These are phyloP conservation scores for Myrmecophaga tridactyla DNA, from an alignment of 2,113 vertebrate species.

Conservation along the genomic window DNA sequence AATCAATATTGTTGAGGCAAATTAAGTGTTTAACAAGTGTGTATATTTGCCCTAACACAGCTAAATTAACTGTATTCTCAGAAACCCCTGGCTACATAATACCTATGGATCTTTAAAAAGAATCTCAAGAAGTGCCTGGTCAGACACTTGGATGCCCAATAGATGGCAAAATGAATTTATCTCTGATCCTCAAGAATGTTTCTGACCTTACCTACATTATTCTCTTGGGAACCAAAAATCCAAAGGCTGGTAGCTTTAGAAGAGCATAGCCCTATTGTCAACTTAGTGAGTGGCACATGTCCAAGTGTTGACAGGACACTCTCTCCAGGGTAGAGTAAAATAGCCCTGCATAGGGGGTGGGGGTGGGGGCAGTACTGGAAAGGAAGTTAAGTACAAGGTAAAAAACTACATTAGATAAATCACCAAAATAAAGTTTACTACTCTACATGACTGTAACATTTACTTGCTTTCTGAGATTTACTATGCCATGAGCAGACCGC, in stretches of 20 bases:
- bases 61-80: slow-evolving; percentile 83
- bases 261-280: neutral
- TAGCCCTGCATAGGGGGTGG: neutral
- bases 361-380: neutral
- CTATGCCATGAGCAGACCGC: neutral
- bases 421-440: slow-evolving; percentile 4
- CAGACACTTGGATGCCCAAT: neutral
- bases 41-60: slow-evolving; percentile 81
- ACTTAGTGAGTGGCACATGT: neutral
- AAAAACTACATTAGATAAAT: neutral
- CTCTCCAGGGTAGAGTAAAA: neutral
- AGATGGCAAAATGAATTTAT: slow-evolving; percentile 23
- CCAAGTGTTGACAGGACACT: neutral
- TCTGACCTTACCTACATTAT: slow-evolving; percentile 17
- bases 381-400: neutral
- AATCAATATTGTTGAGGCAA: slow-evolving; percentile 88
- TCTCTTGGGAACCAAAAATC: slow-evolving; percentile 52
- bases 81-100: slow-evolving; percentile 50
- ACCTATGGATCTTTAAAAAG: slow-evolving; percentile 52
- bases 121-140: neutral
- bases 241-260: neutral
- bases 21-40: slow-evolving; percentile 87
- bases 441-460: neutral
- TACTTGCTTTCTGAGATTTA: neutral
- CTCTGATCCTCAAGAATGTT: neutral